A percentile compares a stretch with the other conserved stretches of the same genome.
phyloP scores from a whole-genome alignment of 37 sponge, comb jelly and placozoan genomes.

The Beroe ovata region DNA sequence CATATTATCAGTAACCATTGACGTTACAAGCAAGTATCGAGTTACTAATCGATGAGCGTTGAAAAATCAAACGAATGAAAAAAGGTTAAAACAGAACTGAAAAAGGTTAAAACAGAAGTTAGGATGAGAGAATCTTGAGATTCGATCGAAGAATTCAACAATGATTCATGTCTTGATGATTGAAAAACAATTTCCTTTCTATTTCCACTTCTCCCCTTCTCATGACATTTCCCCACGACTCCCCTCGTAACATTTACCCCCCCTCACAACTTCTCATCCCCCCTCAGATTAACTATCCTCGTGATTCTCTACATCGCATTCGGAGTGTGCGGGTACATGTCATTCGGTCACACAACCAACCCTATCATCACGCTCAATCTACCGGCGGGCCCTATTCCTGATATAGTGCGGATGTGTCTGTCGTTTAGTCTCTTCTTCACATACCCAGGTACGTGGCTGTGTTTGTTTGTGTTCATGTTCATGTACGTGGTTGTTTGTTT shows the following conservation, averaged over 20 bases:
- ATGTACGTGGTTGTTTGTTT: not conserved
- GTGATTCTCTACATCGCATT: constrained; percentile 78
- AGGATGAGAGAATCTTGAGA: too few species aligned
- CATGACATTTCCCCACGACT: too few species aligned
- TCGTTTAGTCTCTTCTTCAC: constrained; percentile 93
- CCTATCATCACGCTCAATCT: constrained; percentile 89
- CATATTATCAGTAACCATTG: not conserved
- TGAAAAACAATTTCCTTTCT: too few species aligned
- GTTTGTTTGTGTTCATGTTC: not conserved
- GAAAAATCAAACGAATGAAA: not conserved
- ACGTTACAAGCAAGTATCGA: not conserved
- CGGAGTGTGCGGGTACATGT: constrained; percentile 91
- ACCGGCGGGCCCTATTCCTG: constrained; percentile 78
- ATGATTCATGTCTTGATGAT: too few species aligned
- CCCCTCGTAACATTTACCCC: too few species aligned
- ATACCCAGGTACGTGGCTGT: constrained; percentile 77
- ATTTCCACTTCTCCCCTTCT: too few species aligned
- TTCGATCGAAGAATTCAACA: too few species aligned
- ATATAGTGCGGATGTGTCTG: constrained; percentile 85
- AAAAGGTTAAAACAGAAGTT: not conserved
- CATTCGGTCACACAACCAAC: constrained; percentile 80
- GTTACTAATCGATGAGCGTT: not conserved
- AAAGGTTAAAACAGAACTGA: not conserved
- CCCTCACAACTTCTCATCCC: not conserved
- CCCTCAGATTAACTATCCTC: not conserved